Base-by-base conservation (phyloP, 2,797 vertebrate genomes). In the Siniperca obscura region DNA sequence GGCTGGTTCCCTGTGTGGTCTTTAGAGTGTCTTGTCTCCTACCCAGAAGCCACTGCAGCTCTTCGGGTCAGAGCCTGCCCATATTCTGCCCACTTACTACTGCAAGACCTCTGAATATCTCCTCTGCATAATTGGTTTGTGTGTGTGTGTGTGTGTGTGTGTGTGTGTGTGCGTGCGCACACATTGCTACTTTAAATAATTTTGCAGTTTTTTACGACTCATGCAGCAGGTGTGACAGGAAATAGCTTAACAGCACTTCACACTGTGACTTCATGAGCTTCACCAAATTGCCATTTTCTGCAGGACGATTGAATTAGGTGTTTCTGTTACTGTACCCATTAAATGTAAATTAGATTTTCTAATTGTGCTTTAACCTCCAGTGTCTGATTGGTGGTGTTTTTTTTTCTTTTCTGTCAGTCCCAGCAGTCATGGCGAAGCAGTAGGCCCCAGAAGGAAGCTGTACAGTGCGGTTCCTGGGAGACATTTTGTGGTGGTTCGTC, bases 401-500 rank as follows among this genome's bases (percentile, higher is more conserved):
- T 4, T 10, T 12, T 3, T 2, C 56, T 7, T 52, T 27, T 57
- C 38, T 22, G 0, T 92, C 89, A 96, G 90, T 81, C 92, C 97
- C 52, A 94, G 95, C 88, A 92, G 94, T 90, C 96, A 95, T 70
- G 91, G 94, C 22, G 96, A 97, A 86, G 92, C 89, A 50, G 95
- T 93, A 3, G 97, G 95, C 84, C 90, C 96, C 86, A 95, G 97
- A 74, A 95, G 97, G 94, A 99, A 99, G 91, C 96, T 99, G 70
- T 99, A 99, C 94, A 99, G 97, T 0, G 98, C 98, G 0, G 97
- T 99, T 17, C 98, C 98, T 0, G 97, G 98, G 42, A 96, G 98
- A 80, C 96, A 98, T 59, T 99, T 99, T 48, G 95, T 98, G 13
- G 97, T 96, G 0, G 91, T 97, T 42, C 97, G 97, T 90, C 92